Evolutionary conservation across 2,888 invertebrate species (phyloP), one percentile per base, ranked within the genome.

Genomic region (Campoplex capitator): DNA sequence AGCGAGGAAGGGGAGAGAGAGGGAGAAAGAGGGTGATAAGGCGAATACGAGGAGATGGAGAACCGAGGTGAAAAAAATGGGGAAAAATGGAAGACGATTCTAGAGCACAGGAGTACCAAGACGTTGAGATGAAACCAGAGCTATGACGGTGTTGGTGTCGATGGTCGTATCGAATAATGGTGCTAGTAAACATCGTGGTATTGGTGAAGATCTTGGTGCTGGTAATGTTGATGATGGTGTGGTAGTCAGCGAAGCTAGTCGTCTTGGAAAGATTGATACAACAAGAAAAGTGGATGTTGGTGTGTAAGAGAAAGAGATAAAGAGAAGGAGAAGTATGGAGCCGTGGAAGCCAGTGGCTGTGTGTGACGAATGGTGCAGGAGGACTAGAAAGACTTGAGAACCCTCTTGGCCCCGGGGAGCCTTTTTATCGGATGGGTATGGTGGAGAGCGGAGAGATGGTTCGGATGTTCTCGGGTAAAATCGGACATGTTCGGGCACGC

Each of bases 401-500:
- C 88, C 86, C 77, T 83, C 79, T 77, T 84, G 85, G 88, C 88
- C 86, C 78, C 74, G 74, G 87, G 82, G 84, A 79, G 56, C 76
- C 65, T 89, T 89, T 85, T 85, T 85, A 82, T 38, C 45, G 18
- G 38, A 38, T 35, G 75, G 62, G 54, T 58, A 67, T 56, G 38
- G 48, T 65, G 70, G 65, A 78, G 67, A 79, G 73, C 76, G 51
- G 62, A 56, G 45, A 38, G 56, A 78, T 23, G 3, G 35, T 42
- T 90, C 90, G 90, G 74, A 23, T 16, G 13, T 45, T 54, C 78
- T 79, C 90, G 90, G 56, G 11, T 35, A 28, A 2, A 8, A 48
- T 88, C 90, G 90, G 87, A 18, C 16, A 16, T 3, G 42, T 83
- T 90, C 90, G 90, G 90, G 90, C 90, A 90, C 90, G 90, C 90